phyloP scores from a whole-genome alignment of 2,113 vertebrate species.

The Lepisosteus osseus region DNA sequence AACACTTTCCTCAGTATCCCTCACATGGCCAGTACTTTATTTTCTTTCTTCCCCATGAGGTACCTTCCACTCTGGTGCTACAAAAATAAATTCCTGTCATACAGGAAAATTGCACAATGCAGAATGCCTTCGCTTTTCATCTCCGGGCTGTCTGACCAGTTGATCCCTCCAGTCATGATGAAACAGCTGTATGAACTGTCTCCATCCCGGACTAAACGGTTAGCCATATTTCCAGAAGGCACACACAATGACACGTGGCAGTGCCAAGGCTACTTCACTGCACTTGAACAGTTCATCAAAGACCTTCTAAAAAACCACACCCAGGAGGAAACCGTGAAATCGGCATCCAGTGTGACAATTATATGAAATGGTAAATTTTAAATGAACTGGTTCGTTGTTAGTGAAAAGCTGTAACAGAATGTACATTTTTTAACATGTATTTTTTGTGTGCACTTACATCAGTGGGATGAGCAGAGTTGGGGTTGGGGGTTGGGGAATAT shows the following conservation, averaged over 20 bases:
- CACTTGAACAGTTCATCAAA: slow-evolving; percentile 94
- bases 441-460: slow-evolving; percentile 47
- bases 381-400: slow-evolving; percentile 43
- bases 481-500: slow-evolving; percentile 14
- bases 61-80: slow-evolving; percentile 97
- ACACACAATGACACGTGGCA: slow-evolving; percentile 99
- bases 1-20: slow-evolving; percentile 99
- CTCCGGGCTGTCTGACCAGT: slow-evolving; percentile 94
- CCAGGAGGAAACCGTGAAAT: slow-evolving; percentile 82
- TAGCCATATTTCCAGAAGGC: slow-evolving; percentile 94
- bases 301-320: slow-evolving; percentile 90
- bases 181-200: slow-evolving; percentile 96
- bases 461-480: background rate
- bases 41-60: slow-evolving; percentile 93
- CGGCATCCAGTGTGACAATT: slow-evolving; percentile 87
- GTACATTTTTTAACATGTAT: slow-evolving; percentile 49
- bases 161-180: slow-evolving; percentile 98
- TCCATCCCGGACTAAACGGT: slow-evolving; percentile 93
- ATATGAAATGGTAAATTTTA: slow-evolving; percentile 65
- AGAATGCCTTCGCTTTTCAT: slow-evolving; percentile 97
- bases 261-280: slow-evolving; percentile 94
- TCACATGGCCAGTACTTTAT: slow-evolving; percentile 95
- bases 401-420: slow-evolving; percentile 55
- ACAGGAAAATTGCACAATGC: slow-evolving; percentile 86
- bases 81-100: slow-evolving; percentile 95